These are phyloP conservation scores for Gephyroberyx darwinii DNA, from an alignment of 2,797 vertebrate species.

Conservation along the genomic window DNA sequence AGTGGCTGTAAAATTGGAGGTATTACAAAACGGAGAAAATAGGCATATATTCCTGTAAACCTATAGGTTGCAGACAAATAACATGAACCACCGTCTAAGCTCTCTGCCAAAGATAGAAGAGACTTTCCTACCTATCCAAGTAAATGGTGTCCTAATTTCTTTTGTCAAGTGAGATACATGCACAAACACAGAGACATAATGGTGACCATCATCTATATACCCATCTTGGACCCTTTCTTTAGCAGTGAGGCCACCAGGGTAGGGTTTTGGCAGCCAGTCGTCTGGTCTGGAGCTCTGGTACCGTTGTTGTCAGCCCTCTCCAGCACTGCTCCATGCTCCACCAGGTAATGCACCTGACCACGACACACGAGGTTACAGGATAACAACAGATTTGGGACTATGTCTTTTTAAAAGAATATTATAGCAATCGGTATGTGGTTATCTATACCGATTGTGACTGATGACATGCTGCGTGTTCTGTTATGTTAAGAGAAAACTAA, in stretches of 20 bases:
- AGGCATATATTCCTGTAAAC: not conserved
- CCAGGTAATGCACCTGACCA: conserved; percentile 91
- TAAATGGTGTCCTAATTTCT: conserved; percentile 38
- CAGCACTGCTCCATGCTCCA: conserved; percentile 92
- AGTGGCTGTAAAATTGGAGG: conserved; percentile 30
- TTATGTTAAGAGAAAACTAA: not conserved
- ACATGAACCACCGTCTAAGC: not conserved
- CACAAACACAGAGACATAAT: conserved; percentile 14
- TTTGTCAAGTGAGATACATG: conserved; percentile 20
- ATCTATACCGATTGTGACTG: not conserved
- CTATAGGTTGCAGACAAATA: conserved; percentile 10
- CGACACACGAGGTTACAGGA: not conserved
- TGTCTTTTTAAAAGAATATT: not conserved
- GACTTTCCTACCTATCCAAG: not conserved
- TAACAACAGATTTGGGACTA: not conserved
- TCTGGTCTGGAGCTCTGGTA: conserved; percentile 89
- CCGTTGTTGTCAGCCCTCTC: conserved; percentile 91
- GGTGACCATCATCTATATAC: conserved; percentile 70
- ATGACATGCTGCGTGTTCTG: conserved; percentile 12
- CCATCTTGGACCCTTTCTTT: conserved; percentile 93
- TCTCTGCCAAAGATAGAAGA: not conserved
- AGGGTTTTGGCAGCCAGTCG: conserved; percentile 91
- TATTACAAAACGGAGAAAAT: conserved; percentile 26
- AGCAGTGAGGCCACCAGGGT: conserved; percentile 91
- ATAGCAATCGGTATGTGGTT: not conserved